A percentile compares a stretch with the other conserved stretches of the same genome.
Evolutionary conservation across 2,797 vertebrate genomes (phyloP).

Genomic region (Eutrigla gurnardus): DNA sequence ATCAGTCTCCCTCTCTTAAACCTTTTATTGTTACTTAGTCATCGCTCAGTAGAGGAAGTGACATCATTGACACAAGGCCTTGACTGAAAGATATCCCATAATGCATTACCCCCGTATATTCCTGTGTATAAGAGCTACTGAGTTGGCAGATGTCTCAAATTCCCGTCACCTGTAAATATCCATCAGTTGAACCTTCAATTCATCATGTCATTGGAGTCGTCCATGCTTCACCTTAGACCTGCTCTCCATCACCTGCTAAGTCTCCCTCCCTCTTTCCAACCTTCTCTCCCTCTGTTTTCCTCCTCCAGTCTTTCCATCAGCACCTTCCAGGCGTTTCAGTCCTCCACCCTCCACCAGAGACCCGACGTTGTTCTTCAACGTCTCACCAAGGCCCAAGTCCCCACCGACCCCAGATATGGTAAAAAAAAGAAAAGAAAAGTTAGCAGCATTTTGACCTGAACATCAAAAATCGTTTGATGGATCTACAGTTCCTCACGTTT

Average conservation of each 20-base stretch:
- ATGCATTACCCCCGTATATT: slow-evolving; percentile 41
- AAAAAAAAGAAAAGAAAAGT: slow-evolving; percentile 28
- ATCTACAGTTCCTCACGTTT: background rate
- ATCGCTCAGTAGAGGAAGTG: slow-evolving; percentile 54
- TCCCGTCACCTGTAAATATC: slow-evolving; percentile 38
- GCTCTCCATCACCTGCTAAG: slow-evolving; percentile 35
- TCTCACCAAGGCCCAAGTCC: slow-evolving; percentile 68
- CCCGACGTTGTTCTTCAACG: slow-evolving; percentile 86
- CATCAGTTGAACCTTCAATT: slow-evolving; percentile 61
- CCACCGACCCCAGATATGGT: slow-evolving; percentile 69
- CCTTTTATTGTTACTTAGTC: slow-evolving; percentile 44
- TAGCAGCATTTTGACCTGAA: slow-evolving; percentile 5
- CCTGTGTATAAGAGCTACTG: slow-evolving; percentile 37
- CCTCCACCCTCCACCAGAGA: slow-evolving; percentile 83
- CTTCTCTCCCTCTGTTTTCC: slow-evolving; percentile 27
- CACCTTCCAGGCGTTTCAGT: slow-evolving; percentile 86
- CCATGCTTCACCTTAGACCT: slow-evolving; percentile 65
- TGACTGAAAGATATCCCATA: slow-evolving; percentile 52
- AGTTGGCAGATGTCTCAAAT: slow-evolving; percentile 49
- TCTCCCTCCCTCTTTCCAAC: slow-evolving; percentile 1
- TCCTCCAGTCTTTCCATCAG: slow-evolving; percentile 78
- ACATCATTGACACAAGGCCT: slow-evolving; percentile 47
- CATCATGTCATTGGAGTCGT: slow-evolving; percentile 74
- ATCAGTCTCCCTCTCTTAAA: slow-evolving; percentile 28
- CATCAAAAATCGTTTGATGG: slow-evolving; percentile 15